Evolutionary conservation across 2,888 invertebrate genomes (phyloP).

Genomic region (Tipula vernalis): DNA sequence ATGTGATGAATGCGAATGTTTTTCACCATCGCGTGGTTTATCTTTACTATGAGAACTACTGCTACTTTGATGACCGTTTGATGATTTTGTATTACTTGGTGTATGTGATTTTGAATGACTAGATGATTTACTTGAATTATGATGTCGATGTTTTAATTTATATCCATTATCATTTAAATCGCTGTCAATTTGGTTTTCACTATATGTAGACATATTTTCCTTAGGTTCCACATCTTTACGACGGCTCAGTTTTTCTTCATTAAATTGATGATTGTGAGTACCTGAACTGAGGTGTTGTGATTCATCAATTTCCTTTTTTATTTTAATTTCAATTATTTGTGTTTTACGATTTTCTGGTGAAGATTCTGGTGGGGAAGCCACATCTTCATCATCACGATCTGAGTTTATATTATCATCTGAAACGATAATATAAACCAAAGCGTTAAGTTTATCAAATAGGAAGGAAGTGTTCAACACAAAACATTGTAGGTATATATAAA

Average conservation of each 20-base stretch:
- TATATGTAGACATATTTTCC: background rate
- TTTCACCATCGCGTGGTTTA: slow-evolving; percentile 16
- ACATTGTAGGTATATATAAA: no score
- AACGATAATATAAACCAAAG: background rate
- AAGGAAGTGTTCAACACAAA: no score
- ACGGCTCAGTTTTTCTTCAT: background rate
- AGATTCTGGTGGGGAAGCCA: background rate
- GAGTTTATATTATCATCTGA: background rate
- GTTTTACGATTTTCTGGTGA: background rate
- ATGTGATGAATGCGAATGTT: slow-evolving; percentile 15
- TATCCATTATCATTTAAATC: background rate
- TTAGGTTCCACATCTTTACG: background rate
- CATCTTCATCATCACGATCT: background rate
- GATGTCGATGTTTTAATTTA: background rate
- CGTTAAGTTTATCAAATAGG: background rate
- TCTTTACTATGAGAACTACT: slow-evolving; percentile 17
- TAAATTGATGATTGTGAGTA: background rate
- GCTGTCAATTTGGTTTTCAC: background rate
- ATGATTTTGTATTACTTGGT: slow-evolving; percentile 15
- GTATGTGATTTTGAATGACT: slow-evolving; percentile 10
- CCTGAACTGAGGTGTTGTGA: background rate
- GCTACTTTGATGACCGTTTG: slow-evolving; percentile 9
- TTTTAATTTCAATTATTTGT: background rate
- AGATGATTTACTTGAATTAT: slow-evolving; percentile 11
- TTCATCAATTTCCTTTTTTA: background rate